phyloP scores from a whole-genome alignment of 2,797 vertebrate genomes.

The Eurystomus glaucurus region DNA sequence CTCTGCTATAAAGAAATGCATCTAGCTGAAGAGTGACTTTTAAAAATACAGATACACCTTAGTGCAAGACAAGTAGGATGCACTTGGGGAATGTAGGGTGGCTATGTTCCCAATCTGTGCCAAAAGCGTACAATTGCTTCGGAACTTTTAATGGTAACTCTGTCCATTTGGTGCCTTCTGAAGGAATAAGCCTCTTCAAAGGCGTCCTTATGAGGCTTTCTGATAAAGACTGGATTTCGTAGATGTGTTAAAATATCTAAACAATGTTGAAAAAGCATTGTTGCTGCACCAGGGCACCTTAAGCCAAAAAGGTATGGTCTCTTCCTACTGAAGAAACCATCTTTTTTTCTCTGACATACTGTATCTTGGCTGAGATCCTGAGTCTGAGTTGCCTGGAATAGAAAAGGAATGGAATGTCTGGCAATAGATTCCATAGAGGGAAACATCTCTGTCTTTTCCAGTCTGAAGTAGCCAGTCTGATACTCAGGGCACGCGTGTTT shows the following conservation, averaged over 20 bases:
- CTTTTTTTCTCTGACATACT: background rate
- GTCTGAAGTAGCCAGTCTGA: background rate
- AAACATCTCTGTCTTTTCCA: background rate
- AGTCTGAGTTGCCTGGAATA: background rate
- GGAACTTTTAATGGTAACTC: background rate
- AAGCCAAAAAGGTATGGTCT: background rate
- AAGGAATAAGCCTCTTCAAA: background rate
- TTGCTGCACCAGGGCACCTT: background rate
- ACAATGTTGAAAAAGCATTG: background rate
- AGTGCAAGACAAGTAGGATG: background rate
- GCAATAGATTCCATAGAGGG: background rate
- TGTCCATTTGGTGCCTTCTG: background rate
- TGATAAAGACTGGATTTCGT: background rate
- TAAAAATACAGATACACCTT: background rate
- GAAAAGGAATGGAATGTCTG: background rate
- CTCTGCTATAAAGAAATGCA: background rate
- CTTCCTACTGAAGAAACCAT: background rate
- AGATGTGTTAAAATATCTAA: background rate
- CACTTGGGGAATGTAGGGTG: background rate
- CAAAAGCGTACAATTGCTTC: rapidly evolving
- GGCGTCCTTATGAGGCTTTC: background rate
- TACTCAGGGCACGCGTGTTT: rapidly evolving
- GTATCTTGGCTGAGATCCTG: background rate
- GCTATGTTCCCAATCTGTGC: background rate
- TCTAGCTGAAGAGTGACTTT: background rate